Base-by-base conservation (phyloP, 2,888 invertebrate species). In the Pristionchus fissidentatus region DNA sequence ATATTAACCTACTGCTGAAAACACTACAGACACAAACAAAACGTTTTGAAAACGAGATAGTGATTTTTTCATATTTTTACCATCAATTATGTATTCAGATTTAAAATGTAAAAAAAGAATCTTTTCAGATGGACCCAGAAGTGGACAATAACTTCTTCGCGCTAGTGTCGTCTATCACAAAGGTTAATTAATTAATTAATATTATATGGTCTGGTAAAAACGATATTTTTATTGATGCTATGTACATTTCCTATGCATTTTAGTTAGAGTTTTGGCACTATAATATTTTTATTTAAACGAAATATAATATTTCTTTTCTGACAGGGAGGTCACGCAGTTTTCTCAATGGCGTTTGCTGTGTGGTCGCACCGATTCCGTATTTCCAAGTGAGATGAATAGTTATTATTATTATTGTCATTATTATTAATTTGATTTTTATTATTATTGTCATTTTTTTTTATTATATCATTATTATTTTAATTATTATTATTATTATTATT, bases 111-210 rank as follows among this genome's bases (percentile, higher is more conserved):
- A 52, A 52, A 19, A 52, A 55, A 5, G 35, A 7, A 22, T 15
- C 19, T 32, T 82, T 85, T 38, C 78, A 89, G 89, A 88, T 89
- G 49, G 89, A 89, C 80, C 75, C 77, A 4, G 77, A 86, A 26
- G 87, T 88, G 13, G 86, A 86, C 19, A 85, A 87, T 1, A 85
- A 85, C 62, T 89, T 89, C 83, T 89, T 89, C 78, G 89, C 87
- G 13, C 77, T 86, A 19, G 87, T 87, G 43, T 85, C 86, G 26
- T 88, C 89, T 8, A 84, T 86, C 19, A 86, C 57, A 19, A 79
- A 79, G 41, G 70, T 70, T 38, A 3, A 3, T 13, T 60, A n/a
- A n/a, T n/a, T n/a, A n/a, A n/a, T n/a, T n/a, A n/a, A n/a, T n/a
- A n/a, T n/a, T n/a, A n/a, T n/a, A n/a, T n/a, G n/a, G n/a, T n/a